Conservation (phyloP, 2,113 vertebrate genomes). For the Mellivora capensis region DNA sequence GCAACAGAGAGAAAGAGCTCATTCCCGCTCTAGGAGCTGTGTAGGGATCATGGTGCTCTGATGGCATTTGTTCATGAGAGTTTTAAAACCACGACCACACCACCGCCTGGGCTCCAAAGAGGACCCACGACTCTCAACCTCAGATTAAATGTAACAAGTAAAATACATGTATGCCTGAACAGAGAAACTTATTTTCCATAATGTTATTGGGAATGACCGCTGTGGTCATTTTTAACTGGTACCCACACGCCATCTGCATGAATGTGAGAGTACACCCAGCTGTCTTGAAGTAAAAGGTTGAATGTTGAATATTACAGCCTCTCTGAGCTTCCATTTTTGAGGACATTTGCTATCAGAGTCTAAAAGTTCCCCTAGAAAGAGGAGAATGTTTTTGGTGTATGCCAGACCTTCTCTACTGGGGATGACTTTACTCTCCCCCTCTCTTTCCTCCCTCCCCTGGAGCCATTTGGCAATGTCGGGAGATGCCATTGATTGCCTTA, state of each 20-base stretch:
- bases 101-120: neutral
- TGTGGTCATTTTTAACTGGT: neutral
- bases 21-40: conserved; percentile 36
- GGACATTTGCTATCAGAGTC: neutral
- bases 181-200: neutral
- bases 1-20: conserved; percentile 65
- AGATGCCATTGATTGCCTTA: neutral
- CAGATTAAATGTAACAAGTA: neutral
- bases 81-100: conserved; percentile 27
- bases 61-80: neutral
- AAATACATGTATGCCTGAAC: neutral
- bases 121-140: conserved; percentile 7
- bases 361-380: neutral
- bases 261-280: too few relatives aligned
- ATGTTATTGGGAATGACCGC: neutral
- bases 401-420: neutral
- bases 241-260: neutral
- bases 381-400: neutral
- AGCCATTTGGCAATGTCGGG: neutral
- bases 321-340: neutral
- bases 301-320: neutral
- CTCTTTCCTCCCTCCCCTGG: rapidly evolving
- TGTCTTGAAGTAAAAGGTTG: neutral
- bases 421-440: neutral
- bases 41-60: neutral